phyloP scores from a whole-genome alignment of 2,113 vertebrate species.

The Cichladusa arquata region DNA sequence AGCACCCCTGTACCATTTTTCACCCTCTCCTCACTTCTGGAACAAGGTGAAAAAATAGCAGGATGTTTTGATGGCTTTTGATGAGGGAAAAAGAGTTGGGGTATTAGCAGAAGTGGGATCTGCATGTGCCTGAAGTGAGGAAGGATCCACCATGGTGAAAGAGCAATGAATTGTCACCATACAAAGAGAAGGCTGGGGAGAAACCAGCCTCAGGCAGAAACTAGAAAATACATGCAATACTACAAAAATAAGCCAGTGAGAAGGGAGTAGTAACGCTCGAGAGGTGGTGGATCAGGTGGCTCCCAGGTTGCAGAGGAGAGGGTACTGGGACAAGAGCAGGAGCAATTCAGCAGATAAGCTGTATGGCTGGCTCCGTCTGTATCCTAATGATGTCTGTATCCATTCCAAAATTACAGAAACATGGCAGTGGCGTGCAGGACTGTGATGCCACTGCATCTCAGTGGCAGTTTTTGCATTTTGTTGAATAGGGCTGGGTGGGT shows the following conservation, averaged over 20 bases:
- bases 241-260: neutral
- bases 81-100: neutral
- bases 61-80: neutral
- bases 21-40: neutral
- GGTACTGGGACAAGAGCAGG: neutral
- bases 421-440: neutral
- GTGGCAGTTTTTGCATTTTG: neutral
- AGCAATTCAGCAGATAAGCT: neutral
- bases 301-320: neutral
- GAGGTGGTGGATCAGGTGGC: neutral
- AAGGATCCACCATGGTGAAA: neutral
- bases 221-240: neutral
- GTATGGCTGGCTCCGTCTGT: neutral
- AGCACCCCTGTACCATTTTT: neutral
- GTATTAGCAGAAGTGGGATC: neutral
- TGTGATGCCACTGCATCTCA: neutral
- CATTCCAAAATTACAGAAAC: neutral
- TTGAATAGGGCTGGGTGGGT: neutral
- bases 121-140: neutral
- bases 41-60: neutral
- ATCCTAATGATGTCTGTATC: neutral
- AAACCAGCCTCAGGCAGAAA: neutral
- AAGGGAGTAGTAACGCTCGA: neutral
- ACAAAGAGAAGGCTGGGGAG: neutral
- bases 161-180: neutral